These are phyloP conservation scores for Tetheella fluctuosa DNA, from an alignment of 2,888 invertebrate genomes.

Conservation along the genomic window DNA sequence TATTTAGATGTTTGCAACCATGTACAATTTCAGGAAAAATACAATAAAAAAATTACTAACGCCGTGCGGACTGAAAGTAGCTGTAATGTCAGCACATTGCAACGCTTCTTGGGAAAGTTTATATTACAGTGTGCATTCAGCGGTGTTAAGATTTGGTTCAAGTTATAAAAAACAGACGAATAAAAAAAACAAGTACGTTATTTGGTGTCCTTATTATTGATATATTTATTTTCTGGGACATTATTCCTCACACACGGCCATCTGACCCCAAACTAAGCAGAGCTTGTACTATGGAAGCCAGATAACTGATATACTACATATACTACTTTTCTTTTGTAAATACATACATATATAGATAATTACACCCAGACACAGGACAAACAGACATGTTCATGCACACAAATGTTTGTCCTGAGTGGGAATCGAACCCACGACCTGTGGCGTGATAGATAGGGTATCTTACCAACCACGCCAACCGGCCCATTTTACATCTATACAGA, in stretches of 20 bases:
- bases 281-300: no score
- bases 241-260: no score
- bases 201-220: not conserved
- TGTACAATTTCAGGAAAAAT: conserved; percentile 14
- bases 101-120: conserved; percentile 44
- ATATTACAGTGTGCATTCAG: conserved; percentile 40
- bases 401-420: no score
- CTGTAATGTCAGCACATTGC: conserved; percentile 30
- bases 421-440: no score
- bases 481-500: no score
- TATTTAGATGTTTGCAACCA: conserved; percentile 2
- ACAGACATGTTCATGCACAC: no score
- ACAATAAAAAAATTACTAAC: conserved; percentile 7
- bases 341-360: no score
- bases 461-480: not conserved
- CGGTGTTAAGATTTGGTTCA: conserved; percentile 10
- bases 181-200: not conserved
- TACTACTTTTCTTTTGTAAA: no score
- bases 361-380: no score
- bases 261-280: no score
- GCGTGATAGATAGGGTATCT: no score
- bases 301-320: no score
- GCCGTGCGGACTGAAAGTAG: conserved; percentile 20
- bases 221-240: conserved; percentile 13
- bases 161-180: not conserved